Evolutionary conservation across 2,797 vertebrate genomes (phyloP), one percentile per base, ranked within the genome.

Genomic region (Gadopsis marmoratus): DNA sequence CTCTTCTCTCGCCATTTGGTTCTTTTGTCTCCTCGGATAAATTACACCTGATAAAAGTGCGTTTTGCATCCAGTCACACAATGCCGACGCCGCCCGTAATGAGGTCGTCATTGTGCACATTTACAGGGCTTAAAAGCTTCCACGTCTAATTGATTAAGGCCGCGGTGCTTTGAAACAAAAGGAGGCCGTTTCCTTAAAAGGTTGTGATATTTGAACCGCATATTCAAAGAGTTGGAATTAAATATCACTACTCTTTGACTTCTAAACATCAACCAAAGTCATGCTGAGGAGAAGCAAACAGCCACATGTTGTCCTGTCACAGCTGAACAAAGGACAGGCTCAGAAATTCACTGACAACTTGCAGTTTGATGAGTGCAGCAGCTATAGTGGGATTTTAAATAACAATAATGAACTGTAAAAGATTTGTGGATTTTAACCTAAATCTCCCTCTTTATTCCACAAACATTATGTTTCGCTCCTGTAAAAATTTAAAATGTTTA

Each of bases 101-200:
- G 87, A 91, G 86, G 73, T 88, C 79, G 63, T 90, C 88, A 83
- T 88, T 84, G 90, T 91, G 88, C 90, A 85, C 78, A 86, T 91
- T 85, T 85, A 76, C 81, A 89, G 72, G 77, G 90, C 88, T 91
- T 87, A 91, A 89, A 86, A 88, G 89, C 83, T 91, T 80, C 88
- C 74, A 79, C 48, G 21, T 88, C 77, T 90, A 91, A 91, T 92
- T 92, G 92, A 93, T 92, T 89, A 86, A 73, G 79, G 83, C 71
- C 74, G 11, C 16, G 59, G 45, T 12, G 31, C 71, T 83, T 39
- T 39, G 64, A 16, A 73, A 82, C 76, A 86, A 81, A 86, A 86
- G 80, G 63, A 21, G 65, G 62, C 54, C 54, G 71, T 73, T 82
- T 80, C 74, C 58, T 29, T 77, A 74, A 90, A 92, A 90, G 47